Conservation (phyloP, 30 jellyfish, hydroid and myxozoan species). For the Pelagia noctiluca region DNA sequence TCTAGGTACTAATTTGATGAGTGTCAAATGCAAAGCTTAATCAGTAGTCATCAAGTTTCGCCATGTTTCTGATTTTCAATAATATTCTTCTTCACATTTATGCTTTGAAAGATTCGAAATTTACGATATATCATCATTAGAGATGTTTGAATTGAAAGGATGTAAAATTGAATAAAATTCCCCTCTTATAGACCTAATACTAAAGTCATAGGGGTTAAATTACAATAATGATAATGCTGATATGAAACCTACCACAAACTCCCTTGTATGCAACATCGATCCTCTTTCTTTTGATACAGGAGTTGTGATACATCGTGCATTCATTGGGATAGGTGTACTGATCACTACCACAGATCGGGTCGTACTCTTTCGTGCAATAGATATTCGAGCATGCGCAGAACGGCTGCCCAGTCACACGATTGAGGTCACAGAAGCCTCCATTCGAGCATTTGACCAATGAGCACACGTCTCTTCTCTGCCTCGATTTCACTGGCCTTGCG, state of each 20-base stretch:
- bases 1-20: too few species aligned
- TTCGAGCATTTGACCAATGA: slow-evolving; percentile 66
- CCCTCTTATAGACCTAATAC: too few species aligned
- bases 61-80: too few species aligned
- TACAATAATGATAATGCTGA: not conserved
- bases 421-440: slow-evolving; percentile 84
- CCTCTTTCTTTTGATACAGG: slow-evolving; percentile 78
- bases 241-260: slow-evolving; percentile 78
- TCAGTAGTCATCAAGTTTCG: too few species aligned
- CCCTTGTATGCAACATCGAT: slow-evolving; percentile 81
- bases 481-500: slow-evolving; percentile 31
- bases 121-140: too few species aligned
- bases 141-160: too few species aligned
- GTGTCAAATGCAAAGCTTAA: too few species aligned
- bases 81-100: too few species aligned
- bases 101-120: too few species aligned
- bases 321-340: slow-evolving; percentile 89
- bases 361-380: slow-evolving; percentile 85
- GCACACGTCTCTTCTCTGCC: slow-evolving; percentile 64
- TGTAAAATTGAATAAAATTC: too few species aligned
- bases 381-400: slow-evolving; percentile 82
- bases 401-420: slow-evolving; percentile 54
- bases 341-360: slow-evolving; percentile 91
- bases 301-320: slow-evolving; percentile 82
- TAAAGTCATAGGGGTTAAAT: too few species aligned